Evolutionary conservation across 2,888 invertebrate genomes (phyloP), one percentile per base, ranked within the genome.

Genomic region (Chalcosyrphus nemorum): DNA sequence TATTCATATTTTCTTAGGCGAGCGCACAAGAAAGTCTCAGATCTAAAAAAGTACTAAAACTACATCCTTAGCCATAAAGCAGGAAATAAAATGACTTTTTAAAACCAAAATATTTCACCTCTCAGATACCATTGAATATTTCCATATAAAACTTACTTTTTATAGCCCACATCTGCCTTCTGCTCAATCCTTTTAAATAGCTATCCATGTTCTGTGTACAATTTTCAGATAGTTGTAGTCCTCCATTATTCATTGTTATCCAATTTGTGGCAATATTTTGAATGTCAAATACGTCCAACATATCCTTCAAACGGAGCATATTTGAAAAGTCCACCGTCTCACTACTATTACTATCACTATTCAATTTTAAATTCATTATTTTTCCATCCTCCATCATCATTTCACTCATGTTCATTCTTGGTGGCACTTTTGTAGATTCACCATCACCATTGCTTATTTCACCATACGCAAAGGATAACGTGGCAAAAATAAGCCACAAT

Each of bases 91-190:
- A n/a, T n/a, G n/a, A 4, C 13, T 27, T 2, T 4, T 13, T 6
- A 1, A 27, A 13, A 13, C 19, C 6, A 27, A 50, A 1, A 27
- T 6, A 17, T 11, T 27, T 7, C 7, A 38, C n/a, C n/a, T n/a
- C n/a, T n/a, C n/a, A n/a, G n/a, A n/a, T n/a, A n/a, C n/a, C n/a
- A n/a, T n/a, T n/a, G n/a, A n/a, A n/a, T n/a, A n/a, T n/a, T n/a
- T n/a, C n/a, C n/a, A n/a, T n/a, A n/a, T n/a, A n/a, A n/a, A 2
- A 90, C 92, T 91, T 87, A 92, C 91, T 92, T 87, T 91, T 91
- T 0, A 91, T 87, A 0, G 92, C 92, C 92, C 92, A 92, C 86
- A 91, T 88, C 59, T 88, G 88, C 41, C 89, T 86, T 9, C 87
- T 82, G 54, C 85, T 88, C 54, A 92, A 88, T 65, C 91, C 92